phyloP scores from a whole-genome alignment of 2,113 vertebrate species.

The Gadus chalcogrammus region DNA sequence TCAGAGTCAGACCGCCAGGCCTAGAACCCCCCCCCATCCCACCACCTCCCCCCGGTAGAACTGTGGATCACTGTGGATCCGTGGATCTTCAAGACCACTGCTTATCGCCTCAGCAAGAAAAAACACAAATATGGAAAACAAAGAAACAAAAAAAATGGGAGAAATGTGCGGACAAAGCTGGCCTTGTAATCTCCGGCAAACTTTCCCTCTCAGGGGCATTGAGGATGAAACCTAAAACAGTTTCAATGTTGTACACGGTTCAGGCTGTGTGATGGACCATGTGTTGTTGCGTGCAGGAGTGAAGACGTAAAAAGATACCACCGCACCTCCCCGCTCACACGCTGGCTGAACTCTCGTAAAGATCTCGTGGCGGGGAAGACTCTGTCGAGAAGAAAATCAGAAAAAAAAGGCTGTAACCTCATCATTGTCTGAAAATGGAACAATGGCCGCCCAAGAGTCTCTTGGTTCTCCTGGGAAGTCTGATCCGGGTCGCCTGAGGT shows the following conservation, averaged over 20 bases:
- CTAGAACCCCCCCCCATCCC: background rate
- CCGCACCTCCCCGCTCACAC: background rate
- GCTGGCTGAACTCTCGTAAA: constrained; percentile 24
- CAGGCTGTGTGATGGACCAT: constrained; percentile 42
- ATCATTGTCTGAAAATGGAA: constrained; percentile 62
- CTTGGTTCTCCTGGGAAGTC: constrained; percentile 40
- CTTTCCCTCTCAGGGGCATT: background rate
- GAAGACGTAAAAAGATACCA: constrained; percentile 2
- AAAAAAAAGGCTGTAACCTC: constrained; percentile 45
- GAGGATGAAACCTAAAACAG: constrained; percentile 32
- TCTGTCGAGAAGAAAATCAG: constrained; percentile 18
- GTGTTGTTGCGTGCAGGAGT: constrained; percentile 32
- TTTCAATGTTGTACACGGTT: constrained; percentile 40
- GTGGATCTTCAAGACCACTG: background rate
- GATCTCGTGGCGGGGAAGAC: constrained; percentile 17
- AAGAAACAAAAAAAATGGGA: background rate
- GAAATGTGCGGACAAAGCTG: background rate
- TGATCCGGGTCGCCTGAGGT: constrained; percentile 56
- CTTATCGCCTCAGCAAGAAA: background rate
- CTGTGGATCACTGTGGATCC: background rate
- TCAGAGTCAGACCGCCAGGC: constrained; percentile 1
- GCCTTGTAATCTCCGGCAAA: constrained; percentile 1
- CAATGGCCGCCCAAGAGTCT: constrained; percentile 43
- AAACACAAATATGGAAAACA: background rate
- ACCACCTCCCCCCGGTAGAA: background rate